A percentile compares a stretch with the other conserved stretches of the same genome.
phyloP scores from a whole-genome alignment of 2,888 invertebrate species.

The Torymus aiolomorphi region DNA sequence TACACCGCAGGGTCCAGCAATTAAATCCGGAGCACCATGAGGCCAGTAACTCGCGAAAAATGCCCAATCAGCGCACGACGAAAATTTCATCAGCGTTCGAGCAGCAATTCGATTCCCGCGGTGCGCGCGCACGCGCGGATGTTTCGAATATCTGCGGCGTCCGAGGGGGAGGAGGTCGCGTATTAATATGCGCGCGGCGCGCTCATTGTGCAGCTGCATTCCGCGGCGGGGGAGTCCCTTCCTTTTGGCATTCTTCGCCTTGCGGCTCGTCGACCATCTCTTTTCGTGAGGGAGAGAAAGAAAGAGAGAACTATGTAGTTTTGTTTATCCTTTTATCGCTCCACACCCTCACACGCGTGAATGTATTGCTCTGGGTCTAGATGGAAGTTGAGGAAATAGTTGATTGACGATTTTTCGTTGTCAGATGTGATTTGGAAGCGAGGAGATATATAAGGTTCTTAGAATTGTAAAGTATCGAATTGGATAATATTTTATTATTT shows the following conservation, averaged over 20 bases:
- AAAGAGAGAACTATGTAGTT: neutral
- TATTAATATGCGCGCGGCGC: slow-evolving; percentile 38
- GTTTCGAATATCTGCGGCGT: slow-evolving; percentile 25
- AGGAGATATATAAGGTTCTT: too few relatives aligned
- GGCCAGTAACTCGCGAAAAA: too few relatives aligned
- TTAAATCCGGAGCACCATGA: too few relatives aligned
- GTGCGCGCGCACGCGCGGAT: neutral
- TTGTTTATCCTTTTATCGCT: slow-evolving; percentile 34
- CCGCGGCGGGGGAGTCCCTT: neutral
- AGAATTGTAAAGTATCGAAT: too few relatives aligned
- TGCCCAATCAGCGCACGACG: too few relatives aligned
- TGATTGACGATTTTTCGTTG: too few relatives aligned
- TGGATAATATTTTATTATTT: too few relatives aligned
- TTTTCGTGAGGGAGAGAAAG: too few relatives aligned
- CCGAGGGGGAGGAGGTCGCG: neutral
- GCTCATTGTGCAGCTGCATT: slow-evolving; percentile 34
- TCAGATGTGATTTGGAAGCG: too few relatives aligned
- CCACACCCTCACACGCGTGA: neutral
- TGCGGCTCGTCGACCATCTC: neutral
- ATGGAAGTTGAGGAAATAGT: too few relatives aligned
- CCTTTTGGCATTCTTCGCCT: slow-evolving; percentile 26
- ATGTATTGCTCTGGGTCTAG: neutral
- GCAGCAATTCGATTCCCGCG: slow-evolving; percentile 21
- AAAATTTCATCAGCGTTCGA: slow-evolving; percentile 18
- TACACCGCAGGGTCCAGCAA: too few relatives aligned